Evolutionary conservation across 2,113 vertebrate species (phyloP), one percentile per base, ranked within the genome.

Genomic region (Menidia beryllina): DNA sequence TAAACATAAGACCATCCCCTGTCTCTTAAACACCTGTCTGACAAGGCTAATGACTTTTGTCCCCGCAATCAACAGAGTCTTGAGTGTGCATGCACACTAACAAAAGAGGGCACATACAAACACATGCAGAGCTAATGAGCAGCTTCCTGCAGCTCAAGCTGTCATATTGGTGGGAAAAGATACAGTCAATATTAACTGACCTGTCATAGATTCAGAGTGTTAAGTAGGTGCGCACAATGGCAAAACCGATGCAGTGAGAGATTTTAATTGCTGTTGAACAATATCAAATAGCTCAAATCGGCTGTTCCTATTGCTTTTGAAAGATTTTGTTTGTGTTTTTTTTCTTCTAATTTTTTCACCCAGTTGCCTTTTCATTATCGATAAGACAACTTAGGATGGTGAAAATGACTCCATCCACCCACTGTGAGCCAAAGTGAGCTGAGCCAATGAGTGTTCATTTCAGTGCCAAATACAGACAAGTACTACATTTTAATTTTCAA

Each of bases 171-270:
- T 71, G 54, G 53, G 72, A 54, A 54, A 71, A 83, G 80, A 83
- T 89, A 84, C 88, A 89, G 91, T 89, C 88, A 88, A 87, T 88
- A 92, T 91, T 90, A 91, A 90, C 85, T 82, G 89, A 87, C 85
- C 81, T 88, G 88, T 83, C 84, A 75, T 68, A 53, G 75, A 64
- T n/a, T 62, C 62, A 67, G 60, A 76, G 79, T 48, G 64, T 69
- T 59, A 69, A 67, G 58, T 69, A 58, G 62, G 77, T 25, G 9
- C 50, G 49, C 77, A 86, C 79, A 70, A 68, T 68, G 49, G 79
- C 24, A 70, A 72, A 84, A 77, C 70, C 68, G 60, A 19, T 69
- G 47, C 75, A 65, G 49, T 72, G 64, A 45, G 34, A 59, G 19
- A 67, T 68, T 60, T 80, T 57, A 72, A 80, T 26, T 69, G 51